Conservation (phyloP, 2,113 vertebrate genomes). For the Myodes glareolus region DNA sequence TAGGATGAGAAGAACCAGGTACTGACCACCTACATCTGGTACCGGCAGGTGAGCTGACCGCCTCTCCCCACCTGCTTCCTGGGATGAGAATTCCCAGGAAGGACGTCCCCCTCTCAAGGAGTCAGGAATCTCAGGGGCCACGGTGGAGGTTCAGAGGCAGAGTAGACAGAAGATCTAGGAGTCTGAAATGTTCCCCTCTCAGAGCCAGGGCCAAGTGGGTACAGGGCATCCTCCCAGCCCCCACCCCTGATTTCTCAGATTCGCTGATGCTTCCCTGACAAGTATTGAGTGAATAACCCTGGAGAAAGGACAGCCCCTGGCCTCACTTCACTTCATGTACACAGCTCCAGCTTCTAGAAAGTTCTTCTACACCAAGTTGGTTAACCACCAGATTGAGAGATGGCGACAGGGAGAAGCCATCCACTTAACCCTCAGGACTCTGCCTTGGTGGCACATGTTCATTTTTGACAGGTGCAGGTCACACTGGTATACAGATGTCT, state of each 20-base stretch:
- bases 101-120: background rate
- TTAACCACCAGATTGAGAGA: background rate
- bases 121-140: background rate
- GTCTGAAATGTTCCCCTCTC: background rate
- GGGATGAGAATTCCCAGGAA: too few relatives aligned
- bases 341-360: background rate
- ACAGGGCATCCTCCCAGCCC: too few relatives aligned
- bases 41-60: slow-evolving; percentile 91
- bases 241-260: background rate
- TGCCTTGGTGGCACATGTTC: background rate
- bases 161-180: background rate
- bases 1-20: slow-evolving; percentile 99
- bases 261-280: background rate
- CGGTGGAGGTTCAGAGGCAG: background rate
- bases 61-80: fast-evolving
- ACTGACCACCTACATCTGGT: slow-evolving; percentile 98
- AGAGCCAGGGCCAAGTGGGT: background rate
- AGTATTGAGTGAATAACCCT: background rate
- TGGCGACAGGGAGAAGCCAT: background rate
- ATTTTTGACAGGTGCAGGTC: background rate
- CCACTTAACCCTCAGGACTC: background rate
- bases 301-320: background rate
- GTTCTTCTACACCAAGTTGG: background rate
- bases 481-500: too few relatives aligned
- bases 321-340: background rate